Base-by-base conservation (phyloP, 2,888 invertebrate species). In the Sarcophaga rosellei region DNA sequence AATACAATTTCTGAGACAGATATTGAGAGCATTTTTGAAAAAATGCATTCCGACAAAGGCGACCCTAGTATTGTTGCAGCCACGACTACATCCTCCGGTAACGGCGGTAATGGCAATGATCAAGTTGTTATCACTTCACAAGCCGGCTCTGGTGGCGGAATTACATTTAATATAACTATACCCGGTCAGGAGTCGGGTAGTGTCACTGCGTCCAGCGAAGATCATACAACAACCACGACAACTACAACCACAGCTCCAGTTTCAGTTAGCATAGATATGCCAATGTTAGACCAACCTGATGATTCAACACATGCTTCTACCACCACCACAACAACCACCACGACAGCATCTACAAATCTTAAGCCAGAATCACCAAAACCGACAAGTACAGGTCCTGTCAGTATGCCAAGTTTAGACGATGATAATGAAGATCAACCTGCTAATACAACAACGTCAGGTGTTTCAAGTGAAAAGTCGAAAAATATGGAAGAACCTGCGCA, bases 11-110 rank as follows among this genome's bases (percentile, higher is more conserved):
- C 91, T 78, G 93, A 93, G 76, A 92, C 92, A 15, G 93, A 93
- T 82, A 93, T 93, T 87, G 93, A 93, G 86, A 93, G 93, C 88
- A 92, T 94, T 85, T 94, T 93, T 72, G 94, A 93, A 86, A 94
- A 94, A 88, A 91, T 93, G 89, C 93, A 93, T 89, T 93, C 93
- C 70, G 93, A 93, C 77, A 93, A 93, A 87, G 89, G 90, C 8
- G 93, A 93, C 12, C 89, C 89, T 70, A 91, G 90, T 17, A 81
- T 88, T 17, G 84, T 88, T 21, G 62, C 87, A 10, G 88, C 88
- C 15, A 85, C 87, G 5, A 84, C 89, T 23, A 90, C 91, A 25
- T 90, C 90, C 63, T 89, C 88, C 25, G 89, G 88, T 8, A 86
- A 88, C 73, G 88, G 87, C 35, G 88, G 88, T n/a, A 84, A 89